Conservation (phyloP, 2,888 invertebrate genomes). For the Cacoxenus indagator region DNA sequence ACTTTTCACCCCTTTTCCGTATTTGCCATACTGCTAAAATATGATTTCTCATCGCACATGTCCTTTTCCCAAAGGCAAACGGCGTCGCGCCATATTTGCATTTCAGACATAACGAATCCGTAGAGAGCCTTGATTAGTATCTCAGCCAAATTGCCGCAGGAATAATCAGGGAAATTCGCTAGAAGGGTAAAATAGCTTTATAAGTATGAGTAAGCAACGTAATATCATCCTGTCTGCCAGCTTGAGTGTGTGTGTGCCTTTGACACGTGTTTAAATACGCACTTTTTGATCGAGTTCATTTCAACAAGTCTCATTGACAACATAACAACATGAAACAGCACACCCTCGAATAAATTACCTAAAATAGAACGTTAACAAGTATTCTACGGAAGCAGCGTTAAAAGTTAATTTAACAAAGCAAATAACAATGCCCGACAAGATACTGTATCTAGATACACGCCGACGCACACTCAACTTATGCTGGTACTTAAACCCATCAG, state of each 20-base stretch:
- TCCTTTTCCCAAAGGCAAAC: background rate
- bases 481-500: background rate
- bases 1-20: background rate
- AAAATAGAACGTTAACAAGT: constrained; percentile 23
- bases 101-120: background rate
- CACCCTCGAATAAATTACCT: constrained; percentile 58
- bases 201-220: background rate
- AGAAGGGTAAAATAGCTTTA: background rate
- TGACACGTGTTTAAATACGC: constrained; percentile 6
- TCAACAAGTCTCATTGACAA: constrained; percentile 3
- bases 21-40: too few species aligned
- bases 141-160: background rate
- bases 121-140: background rate
- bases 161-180: background rate
- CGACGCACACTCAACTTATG: background rate
- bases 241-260: background rate
- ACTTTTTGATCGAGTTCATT: background rate
- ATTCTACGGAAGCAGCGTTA: constrained; percentile 23
- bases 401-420: constrained; percentile 45
- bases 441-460: background rate
- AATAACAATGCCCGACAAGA: background rate
- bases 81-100: constrained; percentile 2
- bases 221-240: background rate
- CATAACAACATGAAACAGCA: constrained; percentile 51
- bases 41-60: background rate